A percentile compares a stretch with the other conserved stretches of the same genome.
These are phyloP conservation scores for Propithecus deckenii DNA, from an alignment of 2,797 vertebrate genomes.

Conservation along the genomic window DNA sequence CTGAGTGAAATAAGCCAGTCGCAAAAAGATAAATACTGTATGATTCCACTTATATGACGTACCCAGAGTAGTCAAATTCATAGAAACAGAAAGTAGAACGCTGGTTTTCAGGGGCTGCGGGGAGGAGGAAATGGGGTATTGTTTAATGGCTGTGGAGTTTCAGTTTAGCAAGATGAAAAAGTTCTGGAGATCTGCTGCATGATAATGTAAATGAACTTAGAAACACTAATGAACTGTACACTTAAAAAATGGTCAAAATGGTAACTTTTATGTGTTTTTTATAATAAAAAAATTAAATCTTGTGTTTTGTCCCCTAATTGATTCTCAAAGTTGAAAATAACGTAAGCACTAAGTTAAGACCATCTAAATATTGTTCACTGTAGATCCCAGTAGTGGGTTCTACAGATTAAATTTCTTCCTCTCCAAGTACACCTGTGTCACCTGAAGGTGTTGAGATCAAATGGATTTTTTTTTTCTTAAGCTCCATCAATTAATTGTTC, in stretches of 20 bases:
- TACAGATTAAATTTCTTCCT: neutral
- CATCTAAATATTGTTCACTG: neutral
- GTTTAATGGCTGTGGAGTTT: neutral
- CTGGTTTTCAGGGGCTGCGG: neutral
- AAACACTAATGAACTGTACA: neutral
- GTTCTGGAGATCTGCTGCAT: neutral
- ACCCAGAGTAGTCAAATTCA: neutral
- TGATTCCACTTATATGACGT: neutral
- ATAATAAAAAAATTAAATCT: conserved; percentile 5
- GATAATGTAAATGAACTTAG: neutral
- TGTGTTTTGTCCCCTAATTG: conserved; percentile 17
- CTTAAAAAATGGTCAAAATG: neutral
- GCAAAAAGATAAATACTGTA: neutral
- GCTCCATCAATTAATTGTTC: neutral
- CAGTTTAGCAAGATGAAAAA: conserved; percentile 11
- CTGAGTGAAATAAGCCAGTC: neutral
- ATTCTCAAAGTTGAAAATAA: conserved; percentile 27
- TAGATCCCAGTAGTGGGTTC: neutral
- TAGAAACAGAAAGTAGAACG: conserved; percentile 7
- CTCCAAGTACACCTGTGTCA: neutral
- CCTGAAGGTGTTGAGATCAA: neutral
- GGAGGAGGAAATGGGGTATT: neutral
- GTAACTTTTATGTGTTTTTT: neutral
- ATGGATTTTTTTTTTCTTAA: neutral
- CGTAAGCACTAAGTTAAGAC: neutral